Conservation (phyloP, 2,113 vertebrate species). For the Tetrax tetrax region DNA sequence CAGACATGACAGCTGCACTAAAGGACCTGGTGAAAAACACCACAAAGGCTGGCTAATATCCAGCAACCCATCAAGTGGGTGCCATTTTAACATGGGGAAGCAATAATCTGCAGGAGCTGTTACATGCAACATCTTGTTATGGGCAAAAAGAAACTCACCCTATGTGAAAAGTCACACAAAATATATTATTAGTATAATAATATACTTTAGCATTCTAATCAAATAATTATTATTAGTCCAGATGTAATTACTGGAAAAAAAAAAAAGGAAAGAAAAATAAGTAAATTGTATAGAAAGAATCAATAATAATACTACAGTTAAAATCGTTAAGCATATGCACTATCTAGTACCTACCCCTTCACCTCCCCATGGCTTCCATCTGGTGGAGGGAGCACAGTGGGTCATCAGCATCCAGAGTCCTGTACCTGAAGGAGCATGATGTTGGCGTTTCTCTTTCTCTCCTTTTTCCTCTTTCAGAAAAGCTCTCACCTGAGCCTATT, state of each 20-base stretch:
- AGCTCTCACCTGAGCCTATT: not conserved
- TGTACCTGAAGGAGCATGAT: not conserved
- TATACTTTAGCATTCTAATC: not conserved
- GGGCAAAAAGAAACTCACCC: not conserved
- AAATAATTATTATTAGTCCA: not conserved
- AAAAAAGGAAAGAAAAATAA: not conserved
- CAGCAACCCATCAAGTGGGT: not conserved
- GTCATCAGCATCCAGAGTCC: not conserved
- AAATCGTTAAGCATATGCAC: not conserved
- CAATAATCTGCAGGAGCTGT: not conserved
- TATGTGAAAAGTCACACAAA: not conserved
- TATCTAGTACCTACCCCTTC: not conserved
- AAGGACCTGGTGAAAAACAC: not conserved
- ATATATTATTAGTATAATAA: not conserved
- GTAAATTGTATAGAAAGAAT: not conserved
- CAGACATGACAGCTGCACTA: not conserved
- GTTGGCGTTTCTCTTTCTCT: not conserved
- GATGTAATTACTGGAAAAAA: not conserved
- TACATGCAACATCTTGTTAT: not conserved
- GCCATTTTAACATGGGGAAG: not conserved
- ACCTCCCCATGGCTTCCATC: not conserved
- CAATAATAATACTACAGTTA: not conserved
- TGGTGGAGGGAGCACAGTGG: not conserved
- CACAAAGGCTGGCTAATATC: not conserved
- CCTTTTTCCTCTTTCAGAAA: not conserved